Percentiles rank a stretch among this genome's conserved stretches.
phyloP scores from a whole-genome alignment of 2,113 vertebrate genomes.

The Amphilophus citrinellus region DNA sequence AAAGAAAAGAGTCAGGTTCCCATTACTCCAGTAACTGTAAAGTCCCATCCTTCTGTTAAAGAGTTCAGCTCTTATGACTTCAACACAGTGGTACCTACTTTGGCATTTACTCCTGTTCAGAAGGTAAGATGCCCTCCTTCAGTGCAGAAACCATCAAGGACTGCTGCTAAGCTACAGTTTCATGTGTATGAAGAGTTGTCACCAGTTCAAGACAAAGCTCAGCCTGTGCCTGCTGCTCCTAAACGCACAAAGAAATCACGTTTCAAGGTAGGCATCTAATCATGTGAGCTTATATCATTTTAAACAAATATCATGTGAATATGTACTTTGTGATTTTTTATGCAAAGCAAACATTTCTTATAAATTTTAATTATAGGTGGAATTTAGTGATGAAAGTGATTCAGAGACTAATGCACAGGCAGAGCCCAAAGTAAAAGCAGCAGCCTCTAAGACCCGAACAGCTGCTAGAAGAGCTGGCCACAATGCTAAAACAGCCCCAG shows the following conservation, averaged over 20 bases:
- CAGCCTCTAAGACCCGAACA: slow-evolving; percentile 50
- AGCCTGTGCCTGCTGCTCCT: slow-evolving; percentile 83
- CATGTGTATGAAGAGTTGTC: slow-evolving; percentile 85
- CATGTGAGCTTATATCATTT: neutral
- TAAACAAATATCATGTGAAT: neutral
- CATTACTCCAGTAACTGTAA: slow-evolving; percentile 68
- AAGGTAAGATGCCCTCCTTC: slow-evolving; percentile 22
- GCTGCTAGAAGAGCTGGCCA: slow-evolving; percentile 32
- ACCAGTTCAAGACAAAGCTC: slow-evolving; percentile 51
- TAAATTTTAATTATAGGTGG: slow-evolving; percentile 78
- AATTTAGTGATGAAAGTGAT: slow-evolving; percentile 92
- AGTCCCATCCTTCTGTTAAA: slow-evolving; percentile 15
- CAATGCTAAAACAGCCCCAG: slow-evolving; percentile 30
- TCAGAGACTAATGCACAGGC: slow-evolving; percentile 66
- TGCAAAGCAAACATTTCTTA: neutral
- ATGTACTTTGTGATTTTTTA: neutral
- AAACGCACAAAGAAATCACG: slow-evolving; percentile 82
- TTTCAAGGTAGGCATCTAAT: slow-evolving; percentile 80
- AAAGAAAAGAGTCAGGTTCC: slow-evolving; percentile 58
- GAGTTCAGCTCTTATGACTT: slow-evolving; percentile 67
- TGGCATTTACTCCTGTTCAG: slow-evolving; percentile 75
- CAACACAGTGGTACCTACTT: slow-evolving; percentile 68
- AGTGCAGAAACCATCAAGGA: slow-evolving; percentile 51
- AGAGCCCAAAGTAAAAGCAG: slow-evolving; percentile 17
- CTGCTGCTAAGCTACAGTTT: slow-evolving; percentile 75